Base-by-base conservation (phyloP, 2,113 vertebrate genomes). In the Crotalus helleri region DNA sequence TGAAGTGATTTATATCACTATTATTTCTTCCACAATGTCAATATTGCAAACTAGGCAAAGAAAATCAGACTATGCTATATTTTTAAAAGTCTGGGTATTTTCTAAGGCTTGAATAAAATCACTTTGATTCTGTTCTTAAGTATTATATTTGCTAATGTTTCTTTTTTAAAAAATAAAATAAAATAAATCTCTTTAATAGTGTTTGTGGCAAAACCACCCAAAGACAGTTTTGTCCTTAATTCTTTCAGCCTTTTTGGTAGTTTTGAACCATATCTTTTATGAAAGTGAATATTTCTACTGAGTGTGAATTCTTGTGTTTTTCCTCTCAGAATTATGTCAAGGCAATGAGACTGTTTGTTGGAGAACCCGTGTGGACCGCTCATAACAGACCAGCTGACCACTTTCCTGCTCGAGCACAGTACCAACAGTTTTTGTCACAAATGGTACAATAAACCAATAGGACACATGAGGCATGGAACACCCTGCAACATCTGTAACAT, bases 261-360 rank as follows among this genome's bases (percentile, higher is more conserved):
- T 33, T 92, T 3, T 59, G 29, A 85, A 49, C 69, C 4, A n/a
- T 44, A 2, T 4, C 1, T 10, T 85, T 49, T 26, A 59, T 92
- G 88, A 29, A 33, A 92, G 3, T 85, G 94, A 87, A 51, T 74
- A 33, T 0, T 29, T 39, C 4, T 21, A 51, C 33, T 33, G 33
- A 92, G 26, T 44, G 44, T 94, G 88, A 93, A 58, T 12, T 55
- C 92, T 53, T 89, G 33, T 89, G 54, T 91, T 44, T 93, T 93
- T 92, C 95, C 91, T 95, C 89, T 24, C 92, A 99, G 99, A 98
- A 99, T 96, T 99, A 99, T 0, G 97, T 98, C 21, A 99, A 99
- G 95, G 99, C 98, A 58, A 99, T 99, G 99, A 97, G 99, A 90
- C 97, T 99, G 85, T 99, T 99, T 0, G 97, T 98, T 23, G 99